Base-by-base conservation (phyloP, 1,140 invertebrate genomes). In the Laodelphax striatellus region DNA sequence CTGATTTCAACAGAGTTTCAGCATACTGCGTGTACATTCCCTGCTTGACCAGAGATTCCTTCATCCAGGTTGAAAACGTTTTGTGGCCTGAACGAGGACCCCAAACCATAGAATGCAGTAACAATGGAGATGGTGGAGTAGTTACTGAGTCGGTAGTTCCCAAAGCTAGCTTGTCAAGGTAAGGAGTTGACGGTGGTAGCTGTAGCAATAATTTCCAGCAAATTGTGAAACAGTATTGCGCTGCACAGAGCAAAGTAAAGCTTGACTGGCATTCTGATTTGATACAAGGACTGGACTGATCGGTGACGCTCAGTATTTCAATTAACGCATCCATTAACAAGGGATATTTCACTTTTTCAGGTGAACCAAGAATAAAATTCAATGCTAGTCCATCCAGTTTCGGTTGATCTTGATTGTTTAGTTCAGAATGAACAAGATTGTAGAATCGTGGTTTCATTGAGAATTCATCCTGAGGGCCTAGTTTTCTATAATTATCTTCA, bases 361-460 rank as follows among this genome's bases (percentile, higher is more conserved):
- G 83, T 2, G 89, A 92, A 34, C 90, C 90, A 21, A 96, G 74
- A 41, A 96, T 86, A 69, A 96, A 96, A 76, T 92, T 96, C 70
- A 91, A 92, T 2, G 94, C 93, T 73, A 97, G 74, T 21, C 94
- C 94, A 76, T 97, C 94, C 41, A 97, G 75, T 73, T 94, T 95
- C 4, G 88, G 90, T 9, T 64, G 66, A 38, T 70, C 68, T 60
- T 83, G 84, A 72, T 87, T 89, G 71, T 86, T 90, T 55, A 85
- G 80, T 66, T 91, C 87, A 28, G 80, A 71, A 63, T 81, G 83
- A 4, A 87, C 88, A 4, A 94, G 74, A 59, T 86, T 84, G 69
- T 94, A 94, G 73, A 94, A 94, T 67, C 86, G 81, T n/a, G 89
- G 91, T 67, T 83, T 83, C 80, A 88, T 86, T n/a, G 83, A 82